A percentile compares a stretch with the other conserved stretches of the same genome.
phyloP scores from a whole-genome alignment of 2,113 vertebrate genomes.

The Eclectus roratus region DNA sequence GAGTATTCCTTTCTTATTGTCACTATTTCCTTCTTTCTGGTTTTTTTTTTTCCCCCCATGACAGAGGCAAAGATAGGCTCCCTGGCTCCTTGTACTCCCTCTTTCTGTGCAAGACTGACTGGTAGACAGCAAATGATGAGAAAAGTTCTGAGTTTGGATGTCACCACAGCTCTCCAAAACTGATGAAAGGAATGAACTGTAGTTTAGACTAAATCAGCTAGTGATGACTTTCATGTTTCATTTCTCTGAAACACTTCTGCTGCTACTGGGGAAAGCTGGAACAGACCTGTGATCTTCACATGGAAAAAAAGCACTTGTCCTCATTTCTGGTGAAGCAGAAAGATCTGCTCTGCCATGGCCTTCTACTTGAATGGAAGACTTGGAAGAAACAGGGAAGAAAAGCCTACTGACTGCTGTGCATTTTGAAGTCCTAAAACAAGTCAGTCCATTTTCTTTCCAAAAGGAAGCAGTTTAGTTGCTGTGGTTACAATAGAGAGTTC shows the following conservation, averaged over 20 bases:
- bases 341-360: not conserved
- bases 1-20: not conserved
- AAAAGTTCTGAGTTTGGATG: not conserved
- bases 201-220: not conserved
- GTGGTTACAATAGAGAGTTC: not conserved
- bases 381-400: not conserved
- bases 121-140: not conserved
- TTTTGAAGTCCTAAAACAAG: not conserved
- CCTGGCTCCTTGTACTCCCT: not conserved
- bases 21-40: rapidly evolving
- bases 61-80: not conserved
- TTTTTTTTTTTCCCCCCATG: too few relatives aligned
- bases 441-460: not conserved
- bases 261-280: not conserved
- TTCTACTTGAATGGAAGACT: not conserved
- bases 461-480: not conserved
- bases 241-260: not conserved
- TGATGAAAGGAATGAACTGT: not conserved
- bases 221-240: not conserved
- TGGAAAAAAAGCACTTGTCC: not conserved
- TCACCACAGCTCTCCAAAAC: not conserved
- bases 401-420: not conserved
- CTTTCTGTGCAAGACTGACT: not conserved
- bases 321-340: not conserved
- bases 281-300: not conserved